Evolutionary conservation across 1,140 invertebrate genomes (phyloP), one percentile per base, ranked within the genome.

Genomic region (Mercenaria mercenaria): DNA sequence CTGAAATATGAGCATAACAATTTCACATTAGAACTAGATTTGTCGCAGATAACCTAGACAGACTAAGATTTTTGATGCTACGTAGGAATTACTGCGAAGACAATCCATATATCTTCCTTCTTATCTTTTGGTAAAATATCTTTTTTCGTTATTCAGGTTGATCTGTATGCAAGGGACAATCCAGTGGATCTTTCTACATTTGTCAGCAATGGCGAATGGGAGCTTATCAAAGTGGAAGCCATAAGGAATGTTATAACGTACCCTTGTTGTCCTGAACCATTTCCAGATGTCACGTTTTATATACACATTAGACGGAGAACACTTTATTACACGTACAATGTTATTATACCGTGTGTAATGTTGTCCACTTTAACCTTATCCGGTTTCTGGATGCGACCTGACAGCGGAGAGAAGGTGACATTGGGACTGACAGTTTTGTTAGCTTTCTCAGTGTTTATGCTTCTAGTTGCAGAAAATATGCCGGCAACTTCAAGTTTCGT

Each of bases 171-270:
- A 91, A 94, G 97, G 50, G 96, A 96, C 13, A 92, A 95, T 2
- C 95, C 96, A 39, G 96, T 97, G 6, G 97, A 97, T 92, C 94
- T 97, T 6, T 95, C 94, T 10, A 97, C 97, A 85, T 97, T 97
- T 90, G 96, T 97, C 10, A 95, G 95, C 1, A 97, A 97, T 90
- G 97, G 97, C n/a, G 97, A 97, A 93, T 97, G 97, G 96, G 96
- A 97, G 64, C 93, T 97, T 34, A 89, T 97, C 47, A 94, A 95
- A 47, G 96, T 96, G 4, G 91, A 93, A 47, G 91, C 92, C 29
- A 64, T 90, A 15, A 64, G 92, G 0, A 93, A 93, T 72, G 93
- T 93, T 0, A 93, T 93, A 11, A 89, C 79, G 20, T 93, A 93
- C 79, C 90, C 92, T 20, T 95, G 94, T 90, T 95, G 97, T 90